phyloP scores from a whole-genome alignment of 2,888 invertebrate genomes.

The Caenorhabditis virilis region DNA sequence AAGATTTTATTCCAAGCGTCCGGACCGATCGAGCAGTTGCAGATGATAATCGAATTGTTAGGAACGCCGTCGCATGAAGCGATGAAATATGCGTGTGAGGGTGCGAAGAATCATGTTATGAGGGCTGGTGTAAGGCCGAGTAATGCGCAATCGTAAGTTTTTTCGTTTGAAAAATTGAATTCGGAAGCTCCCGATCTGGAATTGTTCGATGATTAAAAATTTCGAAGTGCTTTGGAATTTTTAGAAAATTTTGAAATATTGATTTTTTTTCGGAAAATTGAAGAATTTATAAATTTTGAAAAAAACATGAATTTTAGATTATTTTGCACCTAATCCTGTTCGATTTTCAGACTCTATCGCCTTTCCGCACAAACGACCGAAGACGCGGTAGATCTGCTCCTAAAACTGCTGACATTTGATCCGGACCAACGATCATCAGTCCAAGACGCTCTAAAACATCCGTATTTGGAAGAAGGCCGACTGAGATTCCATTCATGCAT shows the following conservation, averaged over 20 bases:
- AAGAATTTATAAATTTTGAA: too few relatives aligned
- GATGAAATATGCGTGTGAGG: slow-evolving; percentile 95
- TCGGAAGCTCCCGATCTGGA: too few relatives aligned
- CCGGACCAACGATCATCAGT: slow-evolving; percentile 83
- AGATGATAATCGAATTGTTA: slow-evolving; percentile 92
- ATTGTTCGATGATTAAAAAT: too few relatives aligned
- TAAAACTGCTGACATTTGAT: slow-evolving; percentile 97
- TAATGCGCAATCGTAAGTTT: slow-evolving; percentile 20
- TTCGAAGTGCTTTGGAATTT: too few relatives aligned
- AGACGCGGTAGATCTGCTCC: slow-evolving; percentile 94
- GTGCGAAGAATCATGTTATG: slow-evolving; percentile 84
- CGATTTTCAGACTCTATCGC: slow-evolving; percentile 83
- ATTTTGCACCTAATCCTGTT: too few relatives aligned
- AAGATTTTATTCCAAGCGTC: slow-evolving; percentile 97
- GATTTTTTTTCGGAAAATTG: too few relatives aligned
- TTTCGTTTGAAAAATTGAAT: too few relatives aligned
- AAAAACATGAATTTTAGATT: too few relatives aligned
- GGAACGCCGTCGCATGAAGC: slow-evolving; percentile 94
- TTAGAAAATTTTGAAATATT: too few relatives aligned
- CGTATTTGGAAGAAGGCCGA: slow-evolving; percentile 95
- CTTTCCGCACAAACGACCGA: slow-evolving; percentile 90
- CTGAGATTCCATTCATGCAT: slow-evolving; percentile 99
- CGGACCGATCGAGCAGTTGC: slow-evolving; percentile 95
- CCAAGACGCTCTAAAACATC: slow-evolving; percentile 91
- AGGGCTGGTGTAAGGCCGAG: slow-evolving; percentile 37